Conservation (phyloP, 2,113 vertebrate genomes). For the Podocnemis expansa region DNA sequence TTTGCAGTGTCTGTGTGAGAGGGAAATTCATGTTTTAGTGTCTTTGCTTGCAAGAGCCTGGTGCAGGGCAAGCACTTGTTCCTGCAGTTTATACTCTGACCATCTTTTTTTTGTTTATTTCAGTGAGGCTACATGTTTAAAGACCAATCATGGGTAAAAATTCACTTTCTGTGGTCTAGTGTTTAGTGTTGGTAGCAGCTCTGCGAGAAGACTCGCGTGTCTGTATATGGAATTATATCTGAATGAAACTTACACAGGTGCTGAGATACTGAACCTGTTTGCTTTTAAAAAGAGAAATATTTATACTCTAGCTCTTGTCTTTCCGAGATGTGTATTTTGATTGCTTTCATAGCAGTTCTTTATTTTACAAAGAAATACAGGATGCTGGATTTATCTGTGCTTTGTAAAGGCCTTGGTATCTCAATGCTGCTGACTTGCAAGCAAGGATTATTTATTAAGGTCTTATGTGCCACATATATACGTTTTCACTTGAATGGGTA, state of each 20-base stretch:
- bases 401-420: not conserved
- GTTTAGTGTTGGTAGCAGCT: not conserved
- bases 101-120: not conserved
- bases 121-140: not conserved
- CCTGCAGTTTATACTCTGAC: fast-evolving
- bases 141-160: not conserved
- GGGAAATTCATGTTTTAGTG: fast-evolving
- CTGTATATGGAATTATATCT: no score
- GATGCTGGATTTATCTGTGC: not conserved
- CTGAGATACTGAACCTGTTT: not conserved
- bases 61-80: not conserved
- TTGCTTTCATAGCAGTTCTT: not conserved
- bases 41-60: not conserved
- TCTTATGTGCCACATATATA: not conserved
- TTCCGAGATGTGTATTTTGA: not conserved
- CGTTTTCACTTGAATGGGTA: not conserved
- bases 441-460: not conserved
- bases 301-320: not conserved
- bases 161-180: not conserved
- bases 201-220: not conserved
- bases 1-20: not conserved
- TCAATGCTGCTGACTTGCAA: not conserved
- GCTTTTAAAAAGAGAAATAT: not conserved
- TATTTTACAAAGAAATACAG: not conserved
- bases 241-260: not conserved